Base-by-base conservation (phyloP, 2,113 vertebrate genomes). In the Seriola quinqueradiata region DNA sequence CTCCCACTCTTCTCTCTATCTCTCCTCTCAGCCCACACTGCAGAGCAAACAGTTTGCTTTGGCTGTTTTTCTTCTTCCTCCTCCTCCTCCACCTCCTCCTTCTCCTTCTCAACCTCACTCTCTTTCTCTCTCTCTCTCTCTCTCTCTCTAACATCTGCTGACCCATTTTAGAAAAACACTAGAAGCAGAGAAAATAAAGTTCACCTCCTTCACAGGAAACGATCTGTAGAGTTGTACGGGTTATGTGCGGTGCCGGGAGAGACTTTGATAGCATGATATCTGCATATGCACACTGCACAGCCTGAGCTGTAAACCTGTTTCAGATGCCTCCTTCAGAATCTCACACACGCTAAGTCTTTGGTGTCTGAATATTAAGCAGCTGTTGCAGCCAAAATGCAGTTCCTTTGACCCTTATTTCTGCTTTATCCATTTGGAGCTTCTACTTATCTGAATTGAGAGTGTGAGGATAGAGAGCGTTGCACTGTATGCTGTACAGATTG, bases 141-240 rank as follows among this genome's bases (percentile, higher is more conserved):
- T 79, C 69, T 85, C 81, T 79, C 79, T 79, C 81, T 82, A 89
- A 95, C 94, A 95, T 94, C 94, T 95, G 94, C 92, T 94, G 93
- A 94, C 94, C 94, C 91, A 95, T 94, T 95, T 95, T 92, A 90
- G 71, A 82, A 90, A 93, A 91, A 93, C 85, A 89, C 83, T 77
- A 74, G 69, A 84, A 92, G 88, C 72, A 82, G 78, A 80, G 72
- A 75, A 90, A 89, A 76, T 79, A 86, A 86, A 87, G 87, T 92
- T 93, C 78, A 91, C 60, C 88, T 87, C 92, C 89, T 87, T 90
- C 84, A 90, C 84, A 93, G 83, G 87, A 94, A 90, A 86, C 74
- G 4, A 79, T 85, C 59, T 77, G 70, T 55, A 19, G 81, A 75
- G 65, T 81, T 86, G 63, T 84, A 86, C 2, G 50, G 74, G 40